Conservation (phyloP, 2,797 vertebrate genomes). For the Salmo trutta region DNA sequence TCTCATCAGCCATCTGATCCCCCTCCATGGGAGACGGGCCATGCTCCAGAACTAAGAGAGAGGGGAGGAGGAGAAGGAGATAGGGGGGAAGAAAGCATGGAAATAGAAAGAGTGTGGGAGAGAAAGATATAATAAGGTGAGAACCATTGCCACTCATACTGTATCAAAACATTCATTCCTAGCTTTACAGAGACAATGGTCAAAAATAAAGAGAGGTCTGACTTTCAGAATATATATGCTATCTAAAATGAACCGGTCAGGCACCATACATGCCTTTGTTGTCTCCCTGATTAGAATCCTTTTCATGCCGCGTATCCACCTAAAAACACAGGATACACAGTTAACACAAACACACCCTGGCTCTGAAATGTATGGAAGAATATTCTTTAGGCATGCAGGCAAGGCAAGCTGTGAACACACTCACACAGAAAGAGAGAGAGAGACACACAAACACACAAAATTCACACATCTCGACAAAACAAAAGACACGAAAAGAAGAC, state of each 20-base stretch:
- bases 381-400: conserved; percentile 64
- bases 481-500: neutral
- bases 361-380: conserved; percentile 49
- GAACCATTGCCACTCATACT: conserved; percentile 35
- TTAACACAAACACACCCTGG: conserved; percentile 56
- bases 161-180: conserved; percentile 30
- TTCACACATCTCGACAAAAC: neutral
- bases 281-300: conserved; percentile 42
- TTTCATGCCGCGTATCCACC: conserved; percentile 47
- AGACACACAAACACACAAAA: neutral
- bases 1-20: conserved; percentile 72
- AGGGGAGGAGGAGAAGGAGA: conserved; percentile 13
- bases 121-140: conserved; percentile 13
- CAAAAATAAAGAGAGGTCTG: neutral
- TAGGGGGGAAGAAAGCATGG: too few species aligned
- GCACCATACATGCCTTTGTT: conserved; percentile 64
- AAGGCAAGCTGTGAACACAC: conserved; percentile 47
- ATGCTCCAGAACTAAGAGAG: conserved; percentile 64
- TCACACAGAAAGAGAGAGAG: neutral
- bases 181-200: conserved; percentile 11
- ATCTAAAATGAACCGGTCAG: neutral
- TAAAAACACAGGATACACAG: conserved; percentile 42
- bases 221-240: neutral
- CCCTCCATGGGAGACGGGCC: conserved; percentile 59
- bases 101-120: neutral